Evolutionary conservation across 2,113 vertebrate species (phyloP).

Genomic region (Sapajus apella): DNA sequence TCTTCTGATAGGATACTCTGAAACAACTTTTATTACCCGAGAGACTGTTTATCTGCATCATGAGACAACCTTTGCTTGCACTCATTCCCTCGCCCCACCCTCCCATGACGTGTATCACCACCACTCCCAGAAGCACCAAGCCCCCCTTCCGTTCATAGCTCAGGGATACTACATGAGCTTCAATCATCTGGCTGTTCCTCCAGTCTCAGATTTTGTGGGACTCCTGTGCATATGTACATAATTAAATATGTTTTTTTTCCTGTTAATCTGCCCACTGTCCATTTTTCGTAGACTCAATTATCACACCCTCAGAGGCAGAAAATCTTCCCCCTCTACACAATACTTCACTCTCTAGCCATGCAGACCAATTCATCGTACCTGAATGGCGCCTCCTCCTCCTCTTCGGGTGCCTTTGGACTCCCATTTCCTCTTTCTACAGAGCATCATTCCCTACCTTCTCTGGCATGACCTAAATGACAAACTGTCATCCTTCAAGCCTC

Average conservation of each 20-base stretch:
- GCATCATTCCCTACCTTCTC: background rate
- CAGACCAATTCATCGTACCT: background rate
- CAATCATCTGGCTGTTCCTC: background rate
- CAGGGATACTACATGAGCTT: background rate
- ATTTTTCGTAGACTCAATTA: background rate
- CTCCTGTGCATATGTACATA: background rate
- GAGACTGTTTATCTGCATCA: background rate
- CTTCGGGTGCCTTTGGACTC: rapidly evolving
- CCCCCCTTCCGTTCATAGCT: background rate
- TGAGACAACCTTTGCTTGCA: background rate
- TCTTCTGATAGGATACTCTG: background rate
- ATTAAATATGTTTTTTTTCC: background rate
- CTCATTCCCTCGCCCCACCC: background rate
- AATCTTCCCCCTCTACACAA: background rate
- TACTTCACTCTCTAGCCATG: background rate
- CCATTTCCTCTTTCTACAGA: background rate
- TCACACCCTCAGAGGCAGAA: background rate
- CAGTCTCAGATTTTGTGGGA: background rate
- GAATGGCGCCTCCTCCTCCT: background rate
- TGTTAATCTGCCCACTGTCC: background rate
- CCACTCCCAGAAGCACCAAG: background rate
- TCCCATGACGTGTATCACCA: background rate
- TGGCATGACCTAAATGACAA: too few relatives aligned
- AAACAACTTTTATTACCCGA: background rate
- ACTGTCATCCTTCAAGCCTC: background rate